Conservation (phyloP, 2,113 vertebrate species). For the Falco punctatus region DNA sequence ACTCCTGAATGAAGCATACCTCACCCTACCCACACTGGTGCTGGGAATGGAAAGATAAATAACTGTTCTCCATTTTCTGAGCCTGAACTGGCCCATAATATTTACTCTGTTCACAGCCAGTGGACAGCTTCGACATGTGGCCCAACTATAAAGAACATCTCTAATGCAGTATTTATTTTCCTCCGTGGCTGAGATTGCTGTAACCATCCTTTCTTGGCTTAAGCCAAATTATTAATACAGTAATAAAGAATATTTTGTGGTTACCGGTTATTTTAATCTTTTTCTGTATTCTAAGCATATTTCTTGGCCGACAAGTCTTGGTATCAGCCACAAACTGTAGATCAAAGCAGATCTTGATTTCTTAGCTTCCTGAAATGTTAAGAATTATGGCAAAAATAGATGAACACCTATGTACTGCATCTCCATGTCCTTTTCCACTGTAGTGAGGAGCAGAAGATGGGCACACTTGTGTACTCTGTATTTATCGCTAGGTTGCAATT, state of each 20-base stretch:
- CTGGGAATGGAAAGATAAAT: not conserved
- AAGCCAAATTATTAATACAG: not conserved
- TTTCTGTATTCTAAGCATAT: not conserved
- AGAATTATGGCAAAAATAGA: not conserved
- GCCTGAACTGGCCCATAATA: not conserved
- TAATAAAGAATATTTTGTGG: not conserved
- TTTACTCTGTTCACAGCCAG: not conserved
- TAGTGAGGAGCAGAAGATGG: not conserved
- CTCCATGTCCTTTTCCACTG: not conserved
- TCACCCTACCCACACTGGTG: not conserved
- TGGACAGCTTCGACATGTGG: not conserved
- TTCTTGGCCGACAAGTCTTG: not conserved
- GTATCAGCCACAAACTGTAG: not conserved
- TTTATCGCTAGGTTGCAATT: not conserved
- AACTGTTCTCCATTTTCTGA: not conserved
- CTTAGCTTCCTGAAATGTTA: not conserved
- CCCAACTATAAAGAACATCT: not conserved
- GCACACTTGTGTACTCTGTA: not conserved
- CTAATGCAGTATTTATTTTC: not conserved
- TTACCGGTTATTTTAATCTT: not conserved
- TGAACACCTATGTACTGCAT: not conserved
- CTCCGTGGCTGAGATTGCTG: not conserved
- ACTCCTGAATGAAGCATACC: not conserved
- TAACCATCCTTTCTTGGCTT: not conserved
- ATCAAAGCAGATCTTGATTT: not conserved